These are phyloP conservation scores for Phoxinus dragarum DNA, from an alignment of 2,797 vertebrate genomes.

Conservation along the genomic window DNA sequence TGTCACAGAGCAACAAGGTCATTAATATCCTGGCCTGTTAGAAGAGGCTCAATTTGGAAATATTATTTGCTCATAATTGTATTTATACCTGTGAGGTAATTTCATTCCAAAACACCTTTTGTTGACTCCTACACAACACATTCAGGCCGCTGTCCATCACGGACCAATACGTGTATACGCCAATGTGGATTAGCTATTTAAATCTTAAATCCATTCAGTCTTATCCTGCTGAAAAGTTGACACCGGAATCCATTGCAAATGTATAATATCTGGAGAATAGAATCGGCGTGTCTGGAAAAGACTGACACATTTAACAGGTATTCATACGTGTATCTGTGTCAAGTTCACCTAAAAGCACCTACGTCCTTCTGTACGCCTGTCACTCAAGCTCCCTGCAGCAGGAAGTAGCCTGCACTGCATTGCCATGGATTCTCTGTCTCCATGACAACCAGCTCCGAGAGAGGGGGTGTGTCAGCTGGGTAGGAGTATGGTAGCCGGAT, in stretches of 20 bases:
- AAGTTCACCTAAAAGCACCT: constrained; percentile 41
- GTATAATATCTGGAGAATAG: background rate
- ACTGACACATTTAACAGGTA: constrained; percentile 1
- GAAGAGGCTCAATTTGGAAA: constrained; percentile 31
- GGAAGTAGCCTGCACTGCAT: constrained; percentile 61
- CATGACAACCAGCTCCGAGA: constrained; percentile 64
- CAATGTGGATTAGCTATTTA: background rate
- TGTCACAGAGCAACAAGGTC: constrained; percentile 51
- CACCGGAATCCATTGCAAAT: background rate
- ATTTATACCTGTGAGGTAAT: constrained; percentile 26
- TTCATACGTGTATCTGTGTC: constrained; percentile 9
- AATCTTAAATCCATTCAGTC: background rate
- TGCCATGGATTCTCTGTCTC: constrained; percentile 62
- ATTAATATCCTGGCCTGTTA: constrained; percentile 47
- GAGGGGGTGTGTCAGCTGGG: constrained; percentile 62
- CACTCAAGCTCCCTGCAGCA: constrained; percentile 53
- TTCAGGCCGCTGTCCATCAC: background rate
- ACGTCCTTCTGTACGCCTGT: constrained; percentile 35
- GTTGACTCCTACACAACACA: background rate
- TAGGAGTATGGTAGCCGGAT: constrained; percentile 58
- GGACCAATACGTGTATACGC: background rate
- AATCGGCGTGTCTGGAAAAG: background rate
- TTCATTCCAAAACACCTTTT: constrained; percentile 18
- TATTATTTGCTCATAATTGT: constrained; percentile 35
- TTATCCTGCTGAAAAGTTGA: background rate